Percentiles rank a stretch among this genome's conserved stretches.
These are phyloP conservation scores for Melanostoma scalare DNA, from an alignment of 2,888 invertebrate species.

Conservation along the genomic window DNA sequence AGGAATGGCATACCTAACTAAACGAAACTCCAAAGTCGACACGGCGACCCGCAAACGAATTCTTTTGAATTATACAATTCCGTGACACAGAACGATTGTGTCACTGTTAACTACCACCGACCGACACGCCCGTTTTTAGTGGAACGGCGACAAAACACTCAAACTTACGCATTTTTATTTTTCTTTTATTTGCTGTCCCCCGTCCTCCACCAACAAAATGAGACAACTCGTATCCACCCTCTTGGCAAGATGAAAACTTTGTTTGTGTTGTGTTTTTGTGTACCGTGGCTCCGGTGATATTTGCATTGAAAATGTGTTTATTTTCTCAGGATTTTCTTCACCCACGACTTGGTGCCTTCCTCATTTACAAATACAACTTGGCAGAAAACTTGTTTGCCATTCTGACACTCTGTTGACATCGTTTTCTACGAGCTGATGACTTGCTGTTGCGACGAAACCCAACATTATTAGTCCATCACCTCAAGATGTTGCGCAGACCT, in stretches of 20 bases:
- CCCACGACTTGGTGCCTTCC: constrained; percentile 35
- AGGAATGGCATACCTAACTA: background rate
- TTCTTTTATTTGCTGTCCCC: background rate
- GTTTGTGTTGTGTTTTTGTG: constrained; percentile 30
- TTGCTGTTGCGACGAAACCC: constrained; percentile 53
- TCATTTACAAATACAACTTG: constrained; percentile 60
- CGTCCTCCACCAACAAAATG: background rate
- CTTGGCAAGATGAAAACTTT: constrained; percentile 40
- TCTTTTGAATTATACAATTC: constrained; percentile 69
- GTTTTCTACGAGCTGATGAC: constrained; percentile 35
- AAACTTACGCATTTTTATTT: constrained; percentile 55
- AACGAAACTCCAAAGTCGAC: constrained; percentile 50
- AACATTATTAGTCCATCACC: constrained; percentile 72
- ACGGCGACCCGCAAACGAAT: constrained; percentile 64
- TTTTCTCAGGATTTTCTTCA: constrained; percentile 57
- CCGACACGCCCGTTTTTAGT: constrained; percentile 32
- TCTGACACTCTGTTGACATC: constrained; percentile 67
- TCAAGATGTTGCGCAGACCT: constrained; percentile 67
- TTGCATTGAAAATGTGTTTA: constrained; percentile 69
- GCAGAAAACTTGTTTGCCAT: constrained; percentile 64
- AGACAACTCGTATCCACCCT: constrained; percentile 8
- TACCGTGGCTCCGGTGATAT: constrained; percentile 35
- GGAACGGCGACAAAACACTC: constrained; percentile 37
- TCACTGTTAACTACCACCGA: constrained; percentile 62
- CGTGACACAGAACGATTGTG: constrained; percentile 67